Evolutionary conservation across 2,113 vertebrate species (phyloP).

Genomic region (Menura novaehollandiae): DNA sequence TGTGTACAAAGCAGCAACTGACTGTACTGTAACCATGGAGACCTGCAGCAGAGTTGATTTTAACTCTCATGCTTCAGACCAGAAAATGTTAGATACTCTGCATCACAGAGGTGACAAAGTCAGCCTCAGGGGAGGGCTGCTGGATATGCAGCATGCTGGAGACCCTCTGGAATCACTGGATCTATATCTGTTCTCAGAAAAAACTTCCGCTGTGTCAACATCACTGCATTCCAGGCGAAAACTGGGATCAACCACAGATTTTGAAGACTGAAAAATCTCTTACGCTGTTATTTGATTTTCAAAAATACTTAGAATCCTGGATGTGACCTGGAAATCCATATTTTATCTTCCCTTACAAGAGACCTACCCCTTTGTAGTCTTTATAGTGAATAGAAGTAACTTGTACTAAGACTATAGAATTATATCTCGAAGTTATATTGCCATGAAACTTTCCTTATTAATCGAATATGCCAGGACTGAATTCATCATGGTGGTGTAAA

Average conservation of each 20-base stretch:
- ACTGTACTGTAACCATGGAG: slow-evolving; percentile 70
- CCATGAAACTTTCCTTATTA: background rate
- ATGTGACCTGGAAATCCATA: background rate
- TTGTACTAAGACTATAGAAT: background rate
- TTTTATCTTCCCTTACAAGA: background rate
- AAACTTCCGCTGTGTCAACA: background rate
- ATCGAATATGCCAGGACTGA: background rate
- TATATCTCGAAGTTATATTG: background rate
- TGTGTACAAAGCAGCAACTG: slow-evolving; percentile 26
- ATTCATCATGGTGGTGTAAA: background rate
- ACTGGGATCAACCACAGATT: background rate
- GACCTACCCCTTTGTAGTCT: background rate
- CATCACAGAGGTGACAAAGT: background rate
- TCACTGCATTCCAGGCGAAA: background rate
- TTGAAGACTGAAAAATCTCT: background rate
- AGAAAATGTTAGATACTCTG: background rate
- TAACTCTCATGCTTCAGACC: background rate
- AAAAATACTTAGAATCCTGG: background rate
- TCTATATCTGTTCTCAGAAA: background rate
- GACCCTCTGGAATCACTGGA: background rate
- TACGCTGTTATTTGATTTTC: background rate
- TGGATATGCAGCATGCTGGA: background rate
- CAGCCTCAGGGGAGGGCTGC: background rate
- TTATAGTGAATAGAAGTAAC: background rate
- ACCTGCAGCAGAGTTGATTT: slow-evolving; percentile 30